A percentile compares a stretch with the other conserved stretches of the same genome.
Conservation (phyloP, 2,113 vertebrate genomes). For the Manacus vitellinus region DNA sequence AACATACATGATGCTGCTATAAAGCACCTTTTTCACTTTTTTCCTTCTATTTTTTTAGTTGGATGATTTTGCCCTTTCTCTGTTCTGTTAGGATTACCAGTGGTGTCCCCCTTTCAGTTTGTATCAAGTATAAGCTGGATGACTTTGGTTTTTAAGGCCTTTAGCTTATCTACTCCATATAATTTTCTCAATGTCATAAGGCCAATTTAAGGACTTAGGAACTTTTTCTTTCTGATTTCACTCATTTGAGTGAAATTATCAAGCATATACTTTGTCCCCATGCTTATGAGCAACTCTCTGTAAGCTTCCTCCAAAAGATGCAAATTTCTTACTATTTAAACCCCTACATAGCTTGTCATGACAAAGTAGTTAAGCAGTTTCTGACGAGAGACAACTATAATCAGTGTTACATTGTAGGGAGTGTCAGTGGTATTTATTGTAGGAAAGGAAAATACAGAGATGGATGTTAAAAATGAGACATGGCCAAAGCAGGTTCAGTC, state of each 20-base stretch:
- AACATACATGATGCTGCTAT: not conserved
- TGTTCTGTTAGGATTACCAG: not conserved
- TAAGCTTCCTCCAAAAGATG: not conserved
- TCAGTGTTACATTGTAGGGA: not conserved
- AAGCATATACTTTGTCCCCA: not conserved
- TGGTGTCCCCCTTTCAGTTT: not conserved
- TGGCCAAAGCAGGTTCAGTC: not conserved
- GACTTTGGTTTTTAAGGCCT: not conserved
- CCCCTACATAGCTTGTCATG: accelerated
- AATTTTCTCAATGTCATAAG: not conserved
- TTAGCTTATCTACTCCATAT: not conserved
- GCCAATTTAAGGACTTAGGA: not conserved
- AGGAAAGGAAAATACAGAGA: not conserved
- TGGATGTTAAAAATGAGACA: not conserved
- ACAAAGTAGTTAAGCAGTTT: not conserved
- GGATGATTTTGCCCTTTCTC: not conserved
- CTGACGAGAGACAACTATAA: not conserved
- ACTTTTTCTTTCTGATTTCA: not conserved
- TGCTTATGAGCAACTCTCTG: accelerated
- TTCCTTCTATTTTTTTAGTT: not conserved
- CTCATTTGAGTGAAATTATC: not conserved
- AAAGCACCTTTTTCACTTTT: not conserved
- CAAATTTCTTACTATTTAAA: not conserved
- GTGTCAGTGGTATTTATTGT: not conserved
- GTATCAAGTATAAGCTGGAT: not conserved